Evolutionary conservation across 2,888 invertebrate genomes (phyloP).

Genomic region (Microplitis deprimator): DNA sequence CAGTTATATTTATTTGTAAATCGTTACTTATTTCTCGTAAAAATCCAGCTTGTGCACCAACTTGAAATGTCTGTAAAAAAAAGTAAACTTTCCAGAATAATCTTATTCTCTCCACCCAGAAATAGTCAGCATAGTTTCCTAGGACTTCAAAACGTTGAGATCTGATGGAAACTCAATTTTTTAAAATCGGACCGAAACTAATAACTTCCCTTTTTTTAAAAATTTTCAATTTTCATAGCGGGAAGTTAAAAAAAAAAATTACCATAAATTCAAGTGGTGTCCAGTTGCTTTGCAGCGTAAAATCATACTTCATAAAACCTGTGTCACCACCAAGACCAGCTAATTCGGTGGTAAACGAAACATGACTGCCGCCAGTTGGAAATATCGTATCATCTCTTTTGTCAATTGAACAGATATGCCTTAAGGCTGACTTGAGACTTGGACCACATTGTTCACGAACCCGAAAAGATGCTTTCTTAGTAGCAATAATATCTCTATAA

Average conservation of each 20-base stretch:
- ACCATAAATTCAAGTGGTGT: conserved; percentile 77
- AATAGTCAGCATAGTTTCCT: too few species aligned
- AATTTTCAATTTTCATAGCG: conserved; percentile 4
- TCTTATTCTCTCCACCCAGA: too few species aligned
- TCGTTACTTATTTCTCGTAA: conserved; percentile 77
- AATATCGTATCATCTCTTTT: conserved; percentile 86
- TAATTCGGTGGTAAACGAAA: conserved; percentile 85
- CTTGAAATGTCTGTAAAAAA: conserved; percentile 79
- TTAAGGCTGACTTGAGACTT: conserved; percentile 88
- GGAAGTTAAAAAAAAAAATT: conserved; percentile 59
- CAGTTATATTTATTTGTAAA: conserved; percentile 77
- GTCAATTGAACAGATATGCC: conserved; percentile 86
- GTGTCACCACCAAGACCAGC: conserved; percentile 94
- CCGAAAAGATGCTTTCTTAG: conserved; percentile 83
- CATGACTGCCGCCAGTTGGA: conserved; percentile 81
- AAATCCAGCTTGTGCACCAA: conserved; percentile 79
- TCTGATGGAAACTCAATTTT: too few species aligned
- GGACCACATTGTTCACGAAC: conserved; percentile 93
- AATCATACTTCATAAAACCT: conserved; percentile 88
- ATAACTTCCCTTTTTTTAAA: too few species aligned
- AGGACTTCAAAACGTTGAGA: too few species aligned
- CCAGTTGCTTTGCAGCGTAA: conserved; percentile 81
- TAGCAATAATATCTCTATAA: conserved; percentile 84
- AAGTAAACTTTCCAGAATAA: too few species aligned
- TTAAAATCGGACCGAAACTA: too few species aligned